Percentiles rank a stretch among this genome's conserved stretches.
phyloP scores from a whole-genome alignment of 2,888 invertebrate species.

The Pollenia angustigena region DNA sequence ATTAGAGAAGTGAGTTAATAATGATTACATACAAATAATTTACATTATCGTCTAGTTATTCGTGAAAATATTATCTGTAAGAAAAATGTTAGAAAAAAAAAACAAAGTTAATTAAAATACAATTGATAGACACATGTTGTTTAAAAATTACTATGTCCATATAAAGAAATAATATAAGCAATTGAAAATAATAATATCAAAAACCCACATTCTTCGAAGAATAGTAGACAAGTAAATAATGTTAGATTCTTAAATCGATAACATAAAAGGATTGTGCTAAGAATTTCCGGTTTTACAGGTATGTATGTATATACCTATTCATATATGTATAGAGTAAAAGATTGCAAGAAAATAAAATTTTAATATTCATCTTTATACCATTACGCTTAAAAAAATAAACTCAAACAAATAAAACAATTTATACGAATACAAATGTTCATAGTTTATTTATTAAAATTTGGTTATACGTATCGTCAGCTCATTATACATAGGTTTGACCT shows the following conservation, averaged over 20 bases:
- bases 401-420: too few relatives aligned
- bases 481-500: too few relatives aligned
- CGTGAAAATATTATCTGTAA: conserved; percentile 63
- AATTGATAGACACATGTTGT: conserved; percentile 46
- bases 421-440: too few relatives aligned
- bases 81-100: conserved; percentile 32
- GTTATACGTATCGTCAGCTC: too few relatives aligned
- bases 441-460: too few relatives aligned
- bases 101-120: conserved; percentile 44
- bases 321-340: background rate
- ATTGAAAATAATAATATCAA: conserved; percentile 7
- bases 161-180: conserved; percentile 57
- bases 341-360: background rate
- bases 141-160: conserved; percentile 44
- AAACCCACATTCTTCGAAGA: conserved; percentile 43
- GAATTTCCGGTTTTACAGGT: conserved; percentile 42
- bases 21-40: conserved; percentile 35
- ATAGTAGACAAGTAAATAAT: conserved; percentile 7
- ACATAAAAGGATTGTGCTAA: conserved; percentile 49
- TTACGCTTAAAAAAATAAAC: too few relatives aligned
- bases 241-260: background rate
- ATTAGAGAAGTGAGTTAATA: background rate
- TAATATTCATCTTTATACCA: too few relatives aligned
- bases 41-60: conserved; percentile 58
- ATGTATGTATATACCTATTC: background rate